A percentile compares a stretch with the other conserved stretches of the same genome.
Evolutionary conservation across 2,113 vertebrate species (phyloP).

Genomic region (Toxostoma redivivum): DNA sequence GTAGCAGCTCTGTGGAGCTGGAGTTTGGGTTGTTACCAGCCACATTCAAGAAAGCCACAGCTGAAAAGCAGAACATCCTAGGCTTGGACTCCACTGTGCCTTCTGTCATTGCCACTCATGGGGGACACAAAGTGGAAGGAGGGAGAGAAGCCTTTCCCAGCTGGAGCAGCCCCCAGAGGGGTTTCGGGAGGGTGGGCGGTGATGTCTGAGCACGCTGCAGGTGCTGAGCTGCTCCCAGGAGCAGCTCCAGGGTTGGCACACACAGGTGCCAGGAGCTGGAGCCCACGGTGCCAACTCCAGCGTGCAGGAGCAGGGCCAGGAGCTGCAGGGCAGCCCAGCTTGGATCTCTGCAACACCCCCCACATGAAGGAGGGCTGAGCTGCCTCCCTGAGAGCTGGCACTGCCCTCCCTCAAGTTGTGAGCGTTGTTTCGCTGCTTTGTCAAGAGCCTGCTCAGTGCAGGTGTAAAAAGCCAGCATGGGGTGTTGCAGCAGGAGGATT

Average conservation of each 20-base stretch:
- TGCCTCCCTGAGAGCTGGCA: rapidly evolving
- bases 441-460: rapidly evolving
- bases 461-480: background rate
- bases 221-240: background rate
- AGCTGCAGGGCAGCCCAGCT: background rate
- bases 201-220: background rate
- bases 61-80: background rate
- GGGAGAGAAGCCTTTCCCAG: background rate
- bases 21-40: background rate
- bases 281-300: background rate
- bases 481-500: background rate
- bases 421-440: background rate
- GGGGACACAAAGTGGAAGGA: background rate
- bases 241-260: background rate
- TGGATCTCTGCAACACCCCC: background rate
- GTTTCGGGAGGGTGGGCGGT: background rate
- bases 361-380: rapidly evolving
- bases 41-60: background rate
- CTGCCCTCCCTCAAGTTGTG: rapidly evolving
- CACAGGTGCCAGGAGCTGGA: background rate
- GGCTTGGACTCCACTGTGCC: background rate
- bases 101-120: background rate
- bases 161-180: background rate
- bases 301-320: background rate
- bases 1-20: background rate